Base-by-base conservation (phyloP, 2,888 invertebrate species). In the Spicauda simplicius region DNA sequence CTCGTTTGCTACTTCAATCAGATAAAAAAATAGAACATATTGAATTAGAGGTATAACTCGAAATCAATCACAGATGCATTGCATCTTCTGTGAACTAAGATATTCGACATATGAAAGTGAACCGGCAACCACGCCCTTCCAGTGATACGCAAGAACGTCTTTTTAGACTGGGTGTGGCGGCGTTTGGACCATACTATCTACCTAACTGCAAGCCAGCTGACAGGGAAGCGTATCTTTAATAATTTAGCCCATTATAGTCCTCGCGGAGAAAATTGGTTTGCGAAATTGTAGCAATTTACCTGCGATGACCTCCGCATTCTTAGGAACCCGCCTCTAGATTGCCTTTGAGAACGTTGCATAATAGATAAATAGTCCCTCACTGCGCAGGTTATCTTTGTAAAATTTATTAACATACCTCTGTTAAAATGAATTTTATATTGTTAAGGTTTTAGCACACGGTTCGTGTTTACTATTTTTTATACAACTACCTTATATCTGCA, bases 211-310 rank as follows among this genome's bases (percentile, higher is more conserved):
- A 50, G 18, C 18, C 50, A 50, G 18, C 18, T 18, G 50, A 50
- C 50, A 50, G 18, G 50, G 18, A 50, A 50, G 50, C 50, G 53
- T 53, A 19, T 53, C 20, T 55, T 55, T n/a, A 54, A 54, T 54
- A 20, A n/a, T 41, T 53, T 41, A 50, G 33, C 50, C 18, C 2
- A 30, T 60, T 53, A 61, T 20, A 41, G 53, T 30, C 52, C 18
- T 33, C 58, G 58, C 58, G 57, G 69, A 71, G 71, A 69, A 74
- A 74, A 76, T 75, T 74, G 73, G 70, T 75, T 74, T 72, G 72
- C 74, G 70, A 72, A 76, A 75, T 74, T 72, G 72, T 73, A 71
- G 70, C 72, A 69, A 72, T 72, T 70, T 72, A 69, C 60, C 69
- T 48, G 69, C 33, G 61, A 62, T 61, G 70, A 63, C 54, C 66